Conservation (phyloP, 2,797 vertebrate genomes). For the Spinibarbus caldwelli region DNA sequence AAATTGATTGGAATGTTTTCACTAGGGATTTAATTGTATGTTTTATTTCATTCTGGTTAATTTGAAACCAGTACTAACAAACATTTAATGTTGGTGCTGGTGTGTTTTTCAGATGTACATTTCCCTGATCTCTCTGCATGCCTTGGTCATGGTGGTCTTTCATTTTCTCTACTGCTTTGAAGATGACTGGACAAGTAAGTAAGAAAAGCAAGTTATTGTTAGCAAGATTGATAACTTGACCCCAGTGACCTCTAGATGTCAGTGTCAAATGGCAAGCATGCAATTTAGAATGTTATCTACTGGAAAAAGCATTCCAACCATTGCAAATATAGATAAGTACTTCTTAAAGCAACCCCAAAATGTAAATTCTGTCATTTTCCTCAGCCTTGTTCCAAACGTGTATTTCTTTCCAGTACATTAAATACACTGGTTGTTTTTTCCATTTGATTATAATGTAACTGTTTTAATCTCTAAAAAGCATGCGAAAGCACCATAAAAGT, state of each 20-base stretch:
- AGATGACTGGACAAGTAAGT: conserved; percentile 99
- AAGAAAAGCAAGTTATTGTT: conserved; percentile 2
- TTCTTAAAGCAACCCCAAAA: background rate
- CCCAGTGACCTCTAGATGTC: background rate
- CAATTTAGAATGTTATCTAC: conserved; percentile 1
- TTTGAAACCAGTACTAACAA: background rate
- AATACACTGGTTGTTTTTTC: background rate
- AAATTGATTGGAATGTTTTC: background rate
- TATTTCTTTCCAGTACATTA: background rate
- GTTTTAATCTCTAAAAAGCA: background rate
- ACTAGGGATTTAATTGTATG: background rate
- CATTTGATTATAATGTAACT: background rate
- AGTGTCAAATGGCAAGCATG: background rate
- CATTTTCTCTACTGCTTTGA: conserved; percentile 99
- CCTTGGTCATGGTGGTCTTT: conserved; percentile 94
- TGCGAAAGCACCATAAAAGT: background rate
- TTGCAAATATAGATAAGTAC: background rate
- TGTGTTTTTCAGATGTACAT: conserved; percentile 93
- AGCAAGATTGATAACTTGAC: background rate
- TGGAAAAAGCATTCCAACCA: background rate
- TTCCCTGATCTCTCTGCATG: conserved; percentile 92
- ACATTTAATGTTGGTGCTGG: conserved; percentile 14
- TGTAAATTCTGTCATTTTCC: background rate
- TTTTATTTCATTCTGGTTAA: background rate
- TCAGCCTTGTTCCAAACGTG: background rate